Conservation (phyloP, 2,797 vertebrate genomes). For the Syngnathus acus region DNA sequence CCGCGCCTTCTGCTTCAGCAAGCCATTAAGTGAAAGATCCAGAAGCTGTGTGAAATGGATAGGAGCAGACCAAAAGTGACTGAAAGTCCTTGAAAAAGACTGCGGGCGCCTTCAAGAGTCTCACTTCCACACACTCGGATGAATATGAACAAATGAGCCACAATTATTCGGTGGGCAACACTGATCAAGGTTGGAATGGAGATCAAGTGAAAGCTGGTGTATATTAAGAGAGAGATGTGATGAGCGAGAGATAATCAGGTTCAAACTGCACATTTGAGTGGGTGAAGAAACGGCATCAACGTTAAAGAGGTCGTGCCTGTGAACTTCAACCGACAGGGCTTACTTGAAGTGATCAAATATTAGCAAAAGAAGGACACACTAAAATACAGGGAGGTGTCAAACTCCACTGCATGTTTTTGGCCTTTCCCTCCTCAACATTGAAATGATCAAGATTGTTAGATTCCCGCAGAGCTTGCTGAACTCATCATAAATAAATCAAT, state of each 20-base stretch:
- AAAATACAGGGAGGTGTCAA: too few relatives aligned
- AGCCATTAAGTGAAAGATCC: constrained; percentile 46
- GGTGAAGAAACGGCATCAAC: neutral
- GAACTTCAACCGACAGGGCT: neutral
- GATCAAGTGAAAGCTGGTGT: constrained; percentile 2
- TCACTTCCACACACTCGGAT: constrained; percentile 12
- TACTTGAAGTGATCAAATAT: neutral
- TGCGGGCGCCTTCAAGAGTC: constrained; percentile 11
- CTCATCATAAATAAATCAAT: too few relatives aligned
- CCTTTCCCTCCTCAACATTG: too few relatives aligned
- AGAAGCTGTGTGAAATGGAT: constrained; percentile 21
- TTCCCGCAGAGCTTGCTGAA: too few relatives aligned
- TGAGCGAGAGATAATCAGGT: neutral
- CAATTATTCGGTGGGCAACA: constrained; percentile 7
- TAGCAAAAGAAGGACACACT: too few relatives aligned
- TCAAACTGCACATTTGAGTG: neutral
- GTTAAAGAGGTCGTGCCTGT: neutral
- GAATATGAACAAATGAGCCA: constrained; percentile 18
- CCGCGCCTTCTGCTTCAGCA: constrained; percentile 33
- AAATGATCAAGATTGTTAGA: too few relatives aligned
- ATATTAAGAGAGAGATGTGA: neutral
- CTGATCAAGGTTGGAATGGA: constrained; percentile 18
- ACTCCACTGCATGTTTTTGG: too few relatives aligned
- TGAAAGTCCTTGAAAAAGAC: constrained; percentile 28
- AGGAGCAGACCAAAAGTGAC: constrained; percentile 18